phyloP scores from a whole-genome alignment of 2,888 invertebrate genomes.

The Plagodis dolabraria region DNA sequence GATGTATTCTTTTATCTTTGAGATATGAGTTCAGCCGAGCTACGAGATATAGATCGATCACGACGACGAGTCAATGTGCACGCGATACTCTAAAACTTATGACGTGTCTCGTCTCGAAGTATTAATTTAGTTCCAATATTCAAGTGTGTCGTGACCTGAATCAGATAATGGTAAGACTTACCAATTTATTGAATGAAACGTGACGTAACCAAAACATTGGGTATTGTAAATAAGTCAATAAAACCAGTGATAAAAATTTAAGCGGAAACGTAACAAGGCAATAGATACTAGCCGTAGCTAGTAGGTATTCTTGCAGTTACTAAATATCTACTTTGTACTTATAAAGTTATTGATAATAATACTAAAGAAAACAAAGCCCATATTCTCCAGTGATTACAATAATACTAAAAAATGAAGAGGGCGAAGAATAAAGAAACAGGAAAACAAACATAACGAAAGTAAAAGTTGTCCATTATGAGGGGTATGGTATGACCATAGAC shows the following conservation, averaged over 20 bases:
- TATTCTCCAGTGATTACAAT: conserved; percentile 52
- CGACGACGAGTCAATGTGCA: too few species aligned
- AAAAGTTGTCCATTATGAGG: conserved; percentile 74
- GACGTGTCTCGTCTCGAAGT: conserved; percentile 33
- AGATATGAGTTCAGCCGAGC: conserved; percentile 47
- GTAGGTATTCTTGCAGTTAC: not conserved
- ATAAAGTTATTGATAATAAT: conserved; percentile 43
- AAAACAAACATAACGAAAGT: conserved; percentile 72
- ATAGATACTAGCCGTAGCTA: not conserved
- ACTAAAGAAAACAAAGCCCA: conserved; percentile 49
- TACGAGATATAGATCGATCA: too few species aligned
- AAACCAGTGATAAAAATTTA: too few species aligned
- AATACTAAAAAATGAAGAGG: conserved; percentile 57
- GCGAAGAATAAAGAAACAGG: conserved; percentile 57
- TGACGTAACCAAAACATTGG: too few species aligned
- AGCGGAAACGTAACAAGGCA: too few species aligned
- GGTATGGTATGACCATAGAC: conserved; percentile 69
- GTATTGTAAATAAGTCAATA: too few species aligned
- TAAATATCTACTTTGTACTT: conserved; percentile 4
- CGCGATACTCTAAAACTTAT: conserved; percentile 38
- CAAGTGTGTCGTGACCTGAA: conserved; percentile 2
- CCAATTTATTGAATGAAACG: too few species aligned
- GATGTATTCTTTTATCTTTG: conserved; percentile 54
- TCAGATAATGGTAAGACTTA: not conserved
- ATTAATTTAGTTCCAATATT: conserved; percentile 9